These are phyloP conservation scores for Erethizon dorsatum DNA, from an alignment of 2,797 vertebrate genomes.

Conservation along the genomic window DNA sequence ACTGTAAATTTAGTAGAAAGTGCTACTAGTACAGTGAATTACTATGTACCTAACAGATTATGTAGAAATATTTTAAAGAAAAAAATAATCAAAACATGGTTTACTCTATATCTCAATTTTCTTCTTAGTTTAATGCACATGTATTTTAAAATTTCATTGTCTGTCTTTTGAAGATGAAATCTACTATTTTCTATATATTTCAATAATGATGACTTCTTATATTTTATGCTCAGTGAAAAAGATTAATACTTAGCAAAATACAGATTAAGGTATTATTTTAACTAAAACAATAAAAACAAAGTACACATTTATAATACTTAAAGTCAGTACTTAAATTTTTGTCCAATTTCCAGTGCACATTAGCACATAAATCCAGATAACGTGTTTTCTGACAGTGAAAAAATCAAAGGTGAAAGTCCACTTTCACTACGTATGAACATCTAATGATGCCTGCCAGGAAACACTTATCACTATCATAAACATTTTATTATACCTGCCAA, in stretches of 20 bases:
- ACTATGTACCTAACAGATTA: neutral
- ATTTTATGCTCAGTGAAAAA: conserved; percentile 15
- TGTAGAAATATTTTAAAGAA: conserved; percentile 5
- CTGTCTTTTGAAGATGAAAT: neutral
- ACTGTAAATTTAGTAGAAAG: neutral
- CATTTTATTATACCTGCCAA: conserved; percentile 68
- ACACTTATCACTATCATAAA: conserved; percentile 61
- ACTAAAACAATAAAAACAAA: conserved; percentile 61
- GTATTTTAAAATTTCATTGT: conserved; percentile 24
- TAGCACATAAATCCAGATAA: conserved; percentile 28
- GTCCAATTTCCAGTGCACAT: conserved; percentile 10
- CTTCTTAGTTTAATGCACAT: neutral
- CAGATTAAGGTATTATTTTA: neutral
- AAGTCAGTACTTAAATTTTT: neutral
- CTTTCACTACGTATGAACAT: conserved; percentile 60
- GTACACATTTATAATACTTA: neutral
- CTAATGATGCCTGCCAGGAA: conserved; percentile 54
- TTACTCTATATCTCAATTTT: conserved; percentile 35
- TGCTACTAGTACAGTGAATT: neutral
- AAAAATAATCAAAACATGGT: neutral
- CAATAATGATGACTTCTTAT: neutral
- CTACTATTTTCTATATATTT: neutral
- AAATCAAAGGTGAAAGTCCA: conserved; percentile 70
- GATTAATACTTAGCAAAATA: neutral
- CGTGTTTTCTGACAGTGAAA: conserved; percentile 48